Percentiles rank a stretch among this genome's conserved stretches.
phyloP scores from a whole-genome alignment of 2,797 vertebrate genomes.

The Potorous gilbertii region DNA sequence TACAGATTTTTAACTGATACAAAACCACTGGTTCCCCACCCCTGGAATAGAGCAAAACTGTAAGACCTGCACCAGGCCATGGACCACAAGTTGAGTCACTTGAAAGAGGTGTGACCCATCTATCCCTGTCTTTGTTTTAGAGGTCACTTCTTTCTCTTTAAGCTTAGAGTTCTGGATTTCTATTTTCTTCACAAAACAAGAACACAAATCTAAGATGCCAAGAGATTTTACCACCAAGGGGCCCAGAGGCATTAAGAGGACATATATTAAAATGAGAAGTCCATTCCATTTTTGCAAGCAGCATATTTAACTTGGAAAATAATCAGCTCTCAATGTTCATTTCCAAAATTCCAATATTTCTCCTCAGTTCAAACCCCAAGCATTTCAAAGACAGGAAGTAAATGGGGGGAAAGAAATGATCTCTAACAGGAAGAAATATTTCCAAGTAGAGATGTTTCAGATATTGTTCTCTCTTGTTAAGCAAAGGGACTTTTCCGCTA shows the following conservation, averaged over 20 bases:
- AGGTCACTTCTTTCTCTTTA: not conserved
- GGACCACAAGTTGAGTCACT: not conserved
- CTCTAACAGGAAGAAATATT: not conserved
- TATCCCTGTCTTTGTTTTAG: not conserved
- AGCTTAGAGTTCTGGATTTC: not conserved
- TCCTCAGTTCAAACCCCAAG: not conserved
- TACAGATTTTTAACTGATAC: not conserved
- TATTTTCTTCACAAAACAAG: not conserved
- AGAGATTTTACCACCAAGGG: not conserved
- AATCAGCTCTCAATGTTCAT: not conserved
- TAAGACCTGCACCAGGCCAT: too few relatives aligned
- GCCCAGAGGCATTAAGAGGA: not conserved
- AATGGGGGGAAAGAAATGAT: not conserved
- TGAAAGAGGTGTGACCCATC: not conserved
- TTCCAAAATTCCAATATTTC: not conserved
- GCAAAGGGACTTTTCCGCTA: not conserved
- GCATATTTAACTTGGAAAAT: not conserved
- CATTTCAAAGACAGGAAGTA: not conserved
- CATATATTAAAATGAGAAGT: not conserved
- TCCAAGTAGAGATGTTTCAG: not conserved
- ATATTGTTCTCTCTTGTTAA: not conserved
- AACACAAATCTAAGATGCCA: not conserved
- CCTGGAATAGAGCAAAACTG: not conserved
- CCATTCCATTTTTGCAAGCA: not conserved
- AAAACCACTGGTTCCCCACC: not conserved